Evolutionary conservation across 2,797 vertebrate genomes (phyloP).

Genomic region (Pantherophis alleghaniensis): DNA sequence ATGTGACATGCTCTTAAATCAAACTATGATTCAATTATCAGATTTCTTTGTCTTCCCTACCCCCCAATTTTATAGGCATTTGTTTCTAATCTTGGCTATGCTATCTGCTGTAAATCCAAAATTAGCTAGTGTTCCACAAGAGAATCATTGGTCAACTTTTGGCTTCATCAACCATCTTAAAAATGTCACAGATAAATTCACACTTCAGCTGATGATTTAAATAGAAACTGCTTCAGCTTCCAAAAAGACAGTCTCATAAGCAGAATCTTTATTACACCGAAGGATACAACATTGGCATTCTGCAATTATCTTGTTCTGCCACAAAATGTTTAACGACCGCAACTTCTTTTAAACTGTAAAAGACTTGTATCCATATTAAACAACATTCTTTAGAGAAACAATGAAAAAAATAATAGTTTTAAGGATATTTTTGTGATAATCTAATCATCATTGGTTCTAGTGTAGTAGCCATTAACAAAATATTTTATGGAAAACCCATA

Average conservation of each 20-base stretch:
- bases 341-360: conserved; percentile 1
- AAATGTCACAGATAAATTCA: conserved; percentile 69
- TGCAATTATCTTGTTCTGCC: conserved; percentile 48
- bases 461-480: not conserved
- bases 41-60: not conserved
- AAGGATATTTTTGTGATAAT: not conserved
- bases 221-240: conserved; percentile 64
- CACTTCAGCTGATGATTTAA: conserved; percentile 65
- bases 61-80: conserved; percentile 19
- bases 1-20: conserved; percentile 26
- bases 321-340: conserved; percentile 34
- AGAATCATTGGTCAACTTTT: conserved; percentile 61
- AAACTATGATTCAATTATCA: conserved; percentile 10
- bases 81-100: conserved; percentile 32
- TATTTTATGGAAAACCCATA: not conserved
- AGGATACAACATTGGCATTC: conserved; percentile 48
- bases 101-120: conserved; percentile 57
- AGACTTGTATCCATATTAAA: conserved; percentile 26
- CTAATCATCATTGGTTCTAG: not conserved
- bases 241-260: conserved; percentile 50
- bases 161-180: conserved; percentile 57
- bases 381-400: not conserved
- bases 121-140: conserved; percentile 55
- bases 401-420: not conserved
- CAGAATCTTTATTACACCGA: conserved; percentile 47